A percentile compares a stretch with the other conserved stretches of the same genome.
These are phyloP conservation scores for Pardosa pseudoannulata DNA, from an alignment of 2,888 invertebrate species.

Conservation along the genomic window DNA sequence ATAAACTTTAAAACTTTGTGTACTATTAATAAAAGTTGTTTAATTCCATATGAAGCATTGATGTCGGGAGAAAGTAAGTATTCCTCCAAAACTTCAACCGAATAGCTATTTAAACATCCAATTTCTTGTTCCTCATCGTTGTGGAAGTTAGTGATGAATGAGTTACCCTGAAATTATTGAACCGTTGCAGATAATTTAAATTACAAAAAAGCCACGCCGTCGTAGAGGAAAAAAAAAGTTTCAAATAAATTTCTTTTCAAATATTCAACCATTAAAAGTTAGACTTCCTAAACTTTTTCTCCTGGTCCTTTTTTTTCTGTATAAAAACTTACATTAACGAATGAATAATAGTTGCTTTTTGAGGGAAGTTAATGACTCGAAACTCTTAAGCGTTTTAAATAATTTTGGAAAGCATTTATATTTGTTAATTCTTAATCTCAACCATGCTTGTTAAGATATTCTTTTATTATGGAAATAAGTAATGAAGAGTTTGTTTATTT, in stretches of 20 bases:
- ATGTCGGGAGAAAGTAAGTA: too few species aligned
- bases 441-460: neutral
- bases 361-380: neutral
- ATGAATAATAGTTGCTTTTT: constrained; percentile 9
- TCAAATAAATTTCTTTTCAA: neutral
- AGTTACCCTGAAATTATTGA: too few species aligned
- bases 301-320: neutral
- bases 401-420: constrained; percentile 12
- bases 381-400: constrained; percentile 5
- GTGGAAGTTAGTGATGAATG: too few species aligned
- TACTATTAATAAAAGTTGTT: too few species aligned
- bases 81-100: too few species aligned
- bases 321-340: neutral
- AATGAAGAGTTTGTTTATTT: neutral
- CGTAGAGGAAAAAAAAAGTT: neutral
- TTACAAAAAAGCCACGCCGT: neutral
- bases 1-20: too few species aligned
- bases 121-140: too few species aligned
- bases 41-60: too few species aligned
- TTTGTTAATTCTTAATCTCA: constrained; percentile 3
- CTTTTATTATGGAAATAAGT: constrained; percentile 3
- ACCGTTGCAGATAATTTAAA: neutral
- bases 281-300: neutral
- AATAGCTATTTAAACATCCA: too few species aligned
- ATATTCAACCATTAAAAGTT: neutral